These are phyloP conservation scores for Cotesia typhae DNA, from an alignment of 1,140 invertebrate species.

Conservation along the genomic window DNA sequence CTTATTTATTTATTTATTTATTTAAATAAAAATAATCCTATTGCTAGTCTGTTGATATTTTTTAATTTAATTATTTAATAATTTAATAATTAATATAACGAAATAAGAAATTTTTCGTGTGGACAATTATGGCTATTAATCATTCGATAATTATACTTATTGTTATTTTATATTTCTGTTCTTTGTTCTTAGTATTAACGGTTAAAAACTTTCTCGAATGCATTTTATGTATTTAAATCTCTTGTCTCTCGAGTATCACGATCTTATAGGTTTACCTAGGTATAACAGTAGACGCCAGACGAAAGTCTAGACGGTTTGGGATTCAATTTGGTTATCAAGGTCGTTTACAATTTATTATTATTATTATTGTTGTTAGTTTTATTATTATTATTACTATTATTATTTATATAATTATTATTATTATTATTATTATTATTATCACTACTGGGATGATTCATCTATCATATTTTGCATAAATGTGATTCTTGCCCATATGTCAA, in stretches of 20 bases:
- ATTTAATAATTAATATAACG: no score
- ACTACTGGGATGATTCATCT: conserved; percentile 24
- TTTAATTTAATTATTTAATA: no score
- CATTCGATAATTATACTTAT: no score
- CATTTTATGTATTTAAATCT: conserved; percentile 4
- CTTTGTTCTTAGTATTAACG: conserved; percentile 5
- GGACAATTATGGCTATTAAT: no score
- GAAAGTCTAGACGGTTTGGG: conserved; percentile 31
- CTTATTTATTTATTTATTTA: no score
- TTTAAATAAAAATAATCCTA: no score
- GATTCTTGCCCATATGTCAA: conserved; percentile 18
- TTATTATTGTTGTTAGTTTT: no score
- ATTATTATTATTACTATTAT: no score
- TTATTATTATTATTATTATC: no score
- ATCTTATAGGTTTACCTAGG: background rate
- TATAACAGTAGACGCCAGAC: conserved; percentile 20
- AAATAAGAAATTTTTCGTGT: no score
- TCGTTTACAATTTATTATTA: conserved; percentile 13
- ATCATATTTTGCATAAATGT: conserved; percentile 7
- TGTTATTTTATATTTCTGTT: background rate
- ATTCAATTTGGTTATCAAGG: conserved; percentile 38
- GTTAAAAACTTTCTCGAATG: conserved; percentile 9
- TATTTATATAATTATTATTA: no score
- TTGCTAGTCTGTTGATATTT: no score
- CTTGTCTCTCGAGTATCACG: background rate